phyloP scores from a whole-genome alignment of 2,888 invertebrate species.

The Lasioglossum malachurum region DNA sequence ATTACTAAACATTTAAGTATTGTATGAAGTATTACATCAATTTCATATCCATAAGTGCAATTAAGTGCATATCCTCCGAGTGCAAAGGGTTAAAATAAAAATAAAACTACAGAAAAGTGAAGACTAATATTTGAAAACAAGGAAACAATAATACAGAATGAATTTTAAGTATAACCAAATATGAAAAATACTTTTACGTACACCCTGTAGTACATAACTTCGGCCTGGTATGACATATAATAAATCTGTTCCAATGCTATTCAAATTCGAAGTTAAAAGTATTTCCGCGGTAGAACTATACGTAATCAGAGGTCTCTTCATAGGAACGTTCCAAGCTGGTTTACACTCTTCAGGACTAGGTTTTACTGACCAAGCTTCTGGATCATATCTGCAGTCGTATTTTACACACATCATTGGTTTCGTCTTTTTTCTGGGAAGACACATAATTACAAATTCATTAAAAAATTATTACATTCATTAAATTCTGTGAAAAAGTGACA shows the following conservation, averaged over 20 bases:
- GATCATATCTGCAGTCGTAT: conserved; percentile 76
- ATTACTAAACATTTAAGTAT: too few species aligned
- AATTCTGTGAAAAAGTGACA: not conserved
- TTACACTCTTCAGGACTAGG: conserved; percentile 78
- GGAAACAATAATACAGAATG: not conserved
- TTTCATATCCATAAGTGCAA: too few species aligned
- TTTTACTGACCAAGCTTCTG: conserved; percentile 75
- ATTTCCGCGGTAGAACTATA: conserved; percentile 72
- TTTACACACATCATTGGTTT: conserved; percentile 71
- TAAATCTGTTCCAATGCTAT: conserved; percentile 69
- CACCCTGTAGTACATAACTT: conserved; percentile 75
- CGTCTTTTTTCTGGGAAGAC: conserved; percentile 45
- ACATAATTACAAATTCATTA: not conserved
- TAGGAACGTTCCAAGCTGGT: conserved; percentile 77
- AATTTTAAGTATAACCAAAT: not conserved
- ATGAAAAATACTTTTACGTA: conserved; percentile 56
- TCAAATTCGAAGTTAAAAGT: conserved; percentile 69
- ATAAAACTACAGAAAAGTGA: not conserved
- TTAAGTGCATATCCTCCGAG: too few species aligned
- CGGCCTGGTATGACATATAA: conserved; percentile 73
- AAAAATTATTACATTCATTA: not conserved
- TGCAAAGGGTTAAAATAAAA: too few species aligned
- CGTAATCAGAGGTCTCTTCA: conserved; percentile 78
- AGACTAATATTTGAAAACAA: not conserved
- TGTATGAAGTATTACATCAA: too few species aligned